Evolutionary conservation across 2,113 vertebrate genomes (phyloP).

Genomic region (Elephantulus edwardii): DNA sequence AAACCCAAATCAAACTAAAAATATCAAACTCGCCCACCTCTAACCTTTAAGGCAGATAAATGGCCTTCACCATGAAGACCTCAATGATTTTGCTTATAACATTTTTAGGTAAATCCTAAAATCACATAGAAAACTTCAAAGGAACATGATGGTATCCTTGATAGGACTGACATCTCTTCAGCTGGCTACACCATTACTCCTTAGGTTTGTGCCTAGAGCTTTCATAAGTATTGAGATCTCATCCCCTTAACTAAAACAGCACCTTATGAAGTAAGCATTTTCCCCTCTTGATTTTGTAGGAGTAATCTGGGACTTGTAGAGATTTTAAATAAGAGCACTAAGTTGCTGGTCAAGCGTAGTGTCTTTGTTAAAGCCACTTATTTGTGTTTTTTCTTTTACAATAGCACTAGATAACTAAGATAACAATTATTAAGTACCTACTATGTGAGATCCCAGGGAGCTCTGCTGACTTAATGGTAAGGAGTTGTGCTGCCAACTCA

Average conservation of each 20-base stretch:
- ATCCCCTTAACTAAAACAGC: background rate
- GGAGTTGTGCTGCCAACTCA: too few species aligned
- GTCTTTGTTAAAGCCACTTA: too few species aligned
- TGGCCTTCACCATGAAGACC: slow-evolving; percentile 33
- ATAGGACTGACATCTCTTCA: slow-evolving; percentile 6
- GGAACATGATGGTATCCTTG: slow-evolving; percentile 37
- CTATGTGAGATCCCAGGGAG: too few species aligned
- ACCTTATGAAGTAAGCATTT: slow-evolving; percentile 26
- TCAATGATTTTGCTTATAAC: slow-evolving; percentile 55
- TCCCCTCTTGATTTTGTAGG: background rate
- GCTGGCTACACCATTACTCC: background rate
- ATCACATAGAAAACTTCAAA: slow-evolving; percentile 40
- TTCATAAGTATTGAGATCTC: slow-evolving; percentile 21
- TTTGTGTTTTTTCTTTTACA: too few species aligned
- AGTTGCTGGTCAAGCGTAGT: too few species aligned
- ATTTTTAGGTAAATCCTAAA: slow-evolving; percentile 63
- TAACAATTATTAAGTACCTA: too few species aligned
- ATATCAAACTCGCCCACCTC: too few species aligned
- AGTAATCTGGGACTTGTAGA: background rate
- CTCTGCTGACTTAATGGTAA: too few species aligned
- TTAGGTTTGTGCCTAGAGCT: slow-evolving; percentile 29
- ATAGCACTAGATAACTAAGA: too few species aligned
- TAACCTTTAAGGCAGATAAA: background rate
- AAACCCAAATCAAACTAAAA: too few species aligned
- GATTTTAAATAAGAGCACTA: background rate